Percentiles rank a stretch among this genome's conserved stretches.
Evolutionary conservation across 1,140 invertebrate genomes (phyloP).

Genomic region (Geopemphigus sp.): DNA sequence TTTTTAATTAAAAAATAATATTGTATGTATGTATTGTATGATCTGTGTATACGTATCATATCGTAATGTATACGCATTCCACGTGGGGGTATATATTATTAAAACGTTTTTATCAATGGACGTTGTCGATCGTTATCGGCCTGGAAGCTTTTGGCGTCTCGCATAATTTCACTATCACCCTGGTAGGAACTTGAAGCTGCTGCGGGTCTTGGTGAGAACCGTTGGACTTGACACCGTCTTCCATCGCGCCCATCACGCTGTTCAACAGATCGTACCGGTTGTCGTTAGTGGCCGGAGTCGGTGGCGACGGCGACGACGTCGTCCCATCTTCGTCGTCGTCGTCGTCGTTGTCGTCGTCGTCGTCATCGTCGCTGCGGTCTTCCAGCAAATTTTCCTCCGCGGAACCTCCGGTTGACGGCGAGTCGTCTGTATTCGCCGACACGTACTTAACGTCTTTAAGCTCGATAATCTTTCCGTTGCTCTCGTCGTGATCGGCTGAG

Average conservation of each 20-base stretch:
- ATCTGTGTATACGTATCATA: not conserved
- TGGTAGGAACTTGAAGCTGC: conserved; percentile 29
- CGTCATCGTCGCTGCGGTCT: conserved; percentile 15
- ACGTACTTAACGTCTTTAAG: conserved; percentile 34
- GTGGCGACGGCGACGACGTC: not conserved
- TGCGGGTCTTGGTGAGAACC: no score
- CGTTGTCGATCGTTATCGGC: conserved; percentile 18
- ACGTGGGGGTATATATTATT: not conserved
- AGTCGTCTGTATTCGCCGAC: not conserved
- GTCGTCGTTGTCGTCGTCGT: not conserved
- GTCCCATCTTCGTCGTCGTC: not conserved
- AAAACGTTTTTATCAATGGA: not conserved
- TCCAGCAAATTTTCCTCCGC: conserved; percentile 27
- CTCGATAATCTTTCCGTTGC: conserved; percentile 7
- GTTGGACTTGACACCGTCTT: not conserved
- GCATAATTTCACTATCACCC: conserved; percentile 24
- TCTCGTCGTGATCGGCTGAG: not conserved
- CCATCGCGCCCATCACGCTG: conserved; percentile 2
- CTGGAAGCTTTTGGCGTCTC: conserved; percentile 28
- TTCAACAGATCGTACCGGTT: not conserved
- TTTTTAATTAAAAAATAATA: no score
- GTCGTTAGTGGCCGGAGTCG: not conserved
- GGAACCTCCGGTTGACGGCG: not conserved
- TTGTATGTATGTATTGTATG: not conserved
- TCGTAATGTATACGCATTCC: not conserved